Evolutionary conservation across 2,113 vertebrate genomes (phyloP).

Genomic region (Microcebus griseorufus): DNA sequence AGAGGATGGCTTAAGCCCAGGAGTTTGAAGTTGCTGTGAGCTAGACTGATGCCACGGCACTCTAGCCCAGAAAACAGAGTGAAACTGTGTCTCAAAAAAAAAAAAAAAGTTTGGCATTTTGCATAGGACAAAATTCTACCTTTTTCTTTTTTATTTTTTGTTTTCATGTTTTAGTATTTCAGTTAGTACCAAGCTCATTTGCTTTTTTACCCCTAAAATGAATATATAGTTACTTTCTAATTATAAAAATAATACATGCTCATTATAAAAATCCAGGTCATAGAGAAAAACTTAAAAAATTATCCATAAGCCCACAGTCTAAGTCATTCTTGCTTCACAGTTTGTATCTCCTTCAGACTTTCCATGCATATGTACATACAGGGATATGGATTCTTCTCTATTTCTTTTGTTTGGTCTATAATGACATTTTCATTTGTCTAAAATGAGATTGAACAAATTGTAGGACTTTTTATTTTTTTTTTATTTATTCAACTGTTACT

Average conservation of each 20-base stretch:
- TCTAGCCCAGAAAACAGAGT: too few relatives aligned
- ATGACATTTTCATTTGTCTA: not conserved
- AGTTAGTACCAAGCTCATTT: too few relatives aligned
- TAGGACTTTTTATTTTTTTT: not conserved
- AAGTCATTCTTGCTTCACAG: not conserved
- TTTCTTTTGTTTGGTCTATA: not conserved
- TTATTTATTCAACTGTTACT: too few relatives aligned
- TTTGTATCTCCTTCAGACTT: not conserved
- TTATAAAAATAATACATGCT: not conserved
- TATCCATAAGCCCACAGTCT: not conserved
- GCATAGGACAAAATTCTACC: not conserved
- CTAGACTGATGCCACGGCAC: too few relatives aligned
- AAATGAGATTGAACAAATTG: not conserved
- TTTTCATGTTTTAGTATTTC: too few relatives aligned
- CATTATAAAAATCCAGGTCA: not conserved
- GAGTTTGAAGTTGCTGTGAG: too few relatives aligned
- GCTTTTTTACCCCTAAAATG: not conserved
- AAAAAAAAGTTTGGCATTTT: not conserved
- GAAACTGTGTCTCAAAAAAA: too few relatives aligned
- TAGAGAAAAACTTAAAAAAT: not conserved
- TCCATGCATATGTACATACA: accelerated
- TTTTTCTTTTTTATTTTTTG: not conserved
- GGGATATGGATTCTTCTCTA: accelerated
- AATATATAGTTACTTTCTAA: not conserved
- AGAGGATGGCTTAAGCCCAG: too few relatives aligned